Conservation (phyloP, 2,113 vertebrate species). For the Mesocricetus auratus region DNA sequence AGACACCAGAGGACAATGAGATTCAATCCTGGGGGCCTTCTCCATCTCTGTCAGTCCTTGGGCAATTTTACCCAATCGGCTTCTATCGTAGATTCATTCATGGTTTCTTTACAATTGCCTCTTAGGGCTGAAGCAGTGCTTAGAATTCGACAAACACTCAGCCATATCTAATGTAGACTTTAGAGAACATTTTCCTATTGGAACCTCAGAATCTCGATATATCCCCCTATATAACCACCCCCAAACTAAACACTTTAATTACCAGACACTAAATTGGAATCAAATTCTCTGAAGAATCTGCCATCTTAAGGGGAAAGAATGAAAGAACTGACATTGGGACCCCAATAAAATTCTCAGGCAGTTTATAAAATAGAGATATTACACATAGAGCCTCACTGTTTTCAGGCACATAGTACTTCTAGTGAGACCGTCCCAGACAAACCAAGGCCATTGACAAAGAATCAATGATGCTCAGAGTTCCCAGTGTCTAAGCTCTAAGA, state of each 20-base stretch:
- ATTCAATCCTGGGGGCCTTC: not conserved
- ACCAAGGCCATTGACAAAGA: not conserved
- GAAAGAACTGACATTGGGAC: not conserved
- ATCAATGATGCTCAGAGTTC: constrained; percentile 17
- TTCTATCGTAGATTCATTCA: not conserved
- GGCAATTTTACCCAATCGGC: not conserved
- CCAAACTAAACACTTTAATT: constrained; percentile 1
- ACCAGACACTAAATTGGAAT: not conserved
- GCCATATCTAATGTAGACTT: not conserved
- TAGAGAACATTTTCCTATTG: not conserved
- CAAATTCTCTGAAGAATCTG: not conserved
- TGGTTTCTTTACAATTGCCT: not conserved
- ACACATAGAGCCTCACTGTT: not conserved
- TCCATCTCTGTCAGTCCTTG: not conserved
- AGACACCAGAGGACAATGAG: not conserved
- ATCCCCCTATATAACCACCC: not conserved
- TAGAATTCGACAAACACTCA: not conserved
- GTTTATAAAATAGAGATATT: not conserved
- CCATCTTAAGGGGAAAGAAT: not conserved
- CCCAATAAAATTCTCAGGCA: not conserved
- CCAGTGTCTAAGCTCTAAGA: not conserved
- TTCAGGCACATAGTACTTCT: not conserved
- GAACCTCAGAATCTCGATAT: constrained; percentile 35
- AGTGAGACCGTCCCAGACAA: not conserved
- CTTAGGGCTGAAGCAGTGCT: not conserved